These are phyloP conservation scores for Hylomyscus alleni DNA, from an alignment of 2,797 vertebrate genomes.

Conservation along the genomic window DNA sequence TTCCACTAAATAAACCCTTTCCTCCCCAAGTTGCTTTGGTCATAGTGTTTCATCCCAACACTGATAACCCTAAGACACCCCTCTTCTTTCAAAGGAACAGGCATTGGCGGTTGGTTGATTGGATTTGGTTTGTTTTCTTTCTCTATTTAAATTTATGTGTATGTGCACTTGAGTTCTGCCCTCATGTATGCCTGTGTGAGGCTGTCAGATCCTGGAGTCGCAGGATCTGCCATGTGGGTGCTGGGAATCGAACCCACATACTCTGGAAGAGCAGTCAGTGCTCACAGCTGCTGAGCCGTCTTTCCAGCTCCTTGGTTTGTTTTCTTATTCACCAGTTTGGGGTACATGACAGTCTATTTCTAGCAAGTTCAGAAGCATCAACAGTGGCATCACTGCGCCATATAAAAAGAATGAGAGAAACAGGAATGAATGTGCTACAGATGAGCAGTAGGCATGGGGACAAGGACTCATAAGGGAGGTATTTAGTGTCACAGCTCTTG, in stretches of 20 bases:
- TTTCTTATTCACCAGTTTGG: constrained; percentile 23
- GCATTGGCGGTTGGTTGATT: neutral
- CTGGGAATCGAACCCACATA: neutral
- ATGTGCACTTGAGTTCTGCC: neutral
- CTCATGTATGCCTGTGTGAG: neutral
- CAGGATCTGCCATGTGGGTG: no score
- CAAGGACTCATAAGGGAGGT: neutral
- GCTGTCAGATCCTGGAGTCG: no score
- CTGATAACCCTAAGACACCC: no score
- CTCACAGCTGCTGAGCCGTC: neutral
- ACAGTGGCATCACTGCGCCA: neutral
- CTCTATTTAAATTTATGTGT: neutral
- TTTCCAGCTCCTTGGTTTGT: neutral
- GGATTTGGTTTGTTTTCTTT: neutral
- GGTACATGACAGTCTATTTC: neutral
- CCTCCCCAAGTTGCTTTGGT: neutral
- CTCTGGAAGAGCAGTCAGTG: neutral
- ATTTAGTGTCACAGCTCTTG: neutral
- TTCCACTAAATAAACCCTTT: neutral
- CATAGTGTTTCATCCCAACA: neutral
- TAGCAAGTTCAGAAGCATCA: neutral
- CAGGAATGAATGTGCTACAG: neutral
- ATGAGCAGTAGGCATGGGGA: neutral
- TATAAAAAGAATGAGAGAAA: neutral
- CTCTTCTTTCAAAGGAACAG: neutral